Evolutionary conservation across 2,888 invertebrate species (phyloP), one percentile per base, ranked within the genome.

Genomic region (Gandaritis pyraliata): DNA sequence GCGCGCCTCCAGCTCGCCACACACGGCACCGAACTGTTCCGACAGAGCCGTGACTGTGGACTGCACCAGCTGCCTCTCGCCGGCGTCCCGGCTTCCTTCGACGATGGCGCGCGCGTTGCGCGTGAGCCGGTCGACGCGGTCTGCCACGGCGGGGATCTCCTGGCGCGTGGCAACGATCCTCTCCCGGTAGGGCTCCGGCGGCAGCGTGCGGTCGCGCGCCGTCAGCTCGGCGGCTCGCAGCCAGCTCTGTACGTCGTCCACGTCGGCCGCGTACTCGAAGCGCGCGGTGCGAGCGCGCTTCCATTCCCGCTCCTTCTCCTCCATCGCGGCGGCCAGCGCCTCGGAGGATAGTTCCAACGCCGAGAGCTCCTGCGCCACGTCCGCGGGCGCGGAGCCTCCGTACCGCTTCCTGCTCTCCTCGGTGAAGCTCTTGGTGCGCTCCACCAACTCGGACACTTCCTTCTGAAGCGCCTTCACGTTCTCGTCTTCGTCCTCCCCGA

Each of bases 261-360:
- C 95, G 77, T 96, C 97, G 29, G 93, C 90, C 49, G 95, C 87
- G 85, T 97, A 98, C 72, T 98, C 97, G 53, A 95, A 94, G 60
- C 97, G 94, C 61, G 96, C 94, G 13, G 96, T 96, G 76, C 95
- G 94, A 23, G 97, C 98, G 68, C 97, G 95, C 84, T 97, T 97
- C 89, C 96, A 96, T 84, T 97, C 97, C 82, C 96, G 94, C 78
- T 96, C 95, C 85, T 97, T 97, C 79, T 97, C 96, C 80, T 97
- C 97, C 96, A 98, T 96, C 52, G 94, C 94, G 75, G 95, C 95
- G 55, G 94, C 93, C 58, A 97, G 93, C 66, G 95, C 94, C 86
- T 98, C 98, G 51, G 96, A 94, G 58, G 96, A 93, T 71, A 98
- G 88, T 87, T 98, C 98, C 77, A 98, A 93, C 67, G 95, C 94